Percentiles rank a stretch among this genome's conserved stretches.
Evolutionary conservation across 2,797 vertebrate genomes (phyloP).

Genomic region (Pantherophis vulpinus): DNA sequence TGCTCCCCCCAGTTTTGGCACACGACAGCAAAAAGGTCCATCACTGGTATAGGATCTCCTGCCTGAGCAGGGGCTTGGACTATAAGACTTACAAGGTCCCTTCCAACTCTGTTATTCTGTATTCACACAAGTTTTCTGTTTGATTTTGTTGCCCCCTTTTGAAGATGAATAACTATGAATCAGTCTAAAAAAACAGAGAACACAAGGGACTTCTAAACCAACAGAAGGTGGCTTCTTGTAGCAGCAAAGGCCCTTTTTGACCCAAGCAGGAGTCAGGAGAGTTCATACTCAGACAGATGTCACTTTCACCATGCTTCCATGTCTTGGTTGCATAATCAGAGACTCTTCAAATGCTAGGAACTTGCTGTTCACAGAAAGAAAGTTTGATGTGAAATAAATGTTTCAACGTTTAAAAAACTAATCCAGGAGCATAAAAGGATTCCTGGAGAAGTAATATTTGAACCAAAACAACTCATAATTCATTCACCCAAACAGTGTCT

Average conservation of each 20-base stretch:
- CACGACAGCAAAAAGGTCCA: no score
- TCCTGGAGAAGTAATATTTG: not conserved
- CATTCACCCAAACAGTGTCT: not conserved
- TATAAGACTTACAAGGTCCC: no score
- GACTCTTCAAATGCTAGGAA: not conserved
- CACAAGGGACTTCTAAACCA: not conserved
- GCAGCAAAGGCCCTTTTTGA: not conserved
- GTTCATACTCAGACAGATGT: not conserved
- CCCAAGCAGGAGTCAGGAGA: not conserved
- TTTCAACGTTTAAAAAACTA: constrained; percentile 12
- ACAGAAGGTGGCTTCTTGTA: not conserved
- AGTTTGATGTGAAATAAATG: not conserved
- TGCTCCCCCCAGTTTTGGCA: no score
- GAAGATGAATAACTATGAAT: no score
- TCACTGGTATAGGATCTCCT: no score
- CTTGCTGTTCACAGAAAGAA: not conserved
- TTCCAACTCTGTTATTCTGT: no score
- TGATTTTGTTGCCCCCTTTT: no score
- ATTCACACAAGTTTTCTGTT: no score
- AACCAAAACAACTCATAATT: not conserved
- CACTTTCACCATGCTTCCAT: not conserved
- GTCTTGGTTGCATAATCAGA: not conserved
- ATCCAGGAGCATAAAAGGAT: constrained; percentile 11
- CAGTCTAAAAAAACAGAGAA: not conserved
- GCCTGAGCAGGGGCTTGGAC: no score